phyloP scores from a whole-genome alignment of 2,113 vertebrate genomes.

The Buteo buteo region DNA sequence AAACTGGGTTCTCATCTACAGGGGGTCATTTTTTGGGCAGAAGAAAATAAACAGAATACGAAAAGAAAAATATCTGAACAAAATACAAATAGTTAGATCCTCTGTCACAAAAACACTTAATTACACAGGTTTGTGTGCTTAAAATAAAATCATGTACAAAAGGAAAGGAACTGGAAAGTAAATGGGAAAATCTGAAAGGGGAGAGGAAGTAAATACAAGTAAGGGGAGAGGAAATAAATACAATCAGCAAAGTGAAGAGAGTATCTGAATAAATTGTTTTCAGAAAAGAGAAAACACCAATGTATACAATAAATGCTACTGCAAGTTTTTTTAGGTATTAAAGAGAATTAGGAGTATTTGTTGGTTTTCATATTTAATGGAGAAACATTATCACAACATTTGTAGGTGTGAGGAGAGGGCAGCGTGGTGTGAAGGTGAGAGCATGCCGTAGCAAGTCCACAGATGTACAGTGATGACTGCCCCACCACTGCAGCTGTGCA shows the following conservation, averaged over 20 bases:
- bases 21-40: rapidly evolving
- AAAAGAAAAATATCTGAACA: neutral
- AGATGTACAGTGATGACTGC: neutral
- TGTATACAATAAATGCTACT: neutral
- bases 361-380: neutral
- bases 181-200: neutral
- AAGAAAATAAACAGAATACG: neutral
- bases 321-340: neutral
- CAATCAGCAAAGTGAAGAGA: neutral
- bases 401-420: neutral
- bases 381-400: neutral
- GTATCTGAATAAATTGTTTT: neutral
- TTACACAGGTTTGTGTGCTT: neutral
- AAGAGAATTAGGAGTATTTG: neutral
- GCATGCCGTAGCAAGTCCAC: neutral
- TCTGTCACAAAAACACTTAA: neutral
- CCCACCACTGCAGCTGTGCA: neutral
- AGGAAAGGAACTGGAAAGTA: neutral
- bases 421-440: rapidly evolving
- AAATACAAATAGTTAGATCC: neutral
- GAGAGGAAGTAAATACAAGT: neutral
- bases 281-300: neutral
- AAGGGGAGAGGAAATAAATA: neutral
- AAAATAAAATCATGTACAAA: neutral
- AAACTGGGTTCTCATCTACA: neutral